Evolutionary conservation across 2,797 vertebrate species (phyloP), one percentile per base, ranked within the genome.

Genomic region (Scomberomorus guttatus): DNA sequence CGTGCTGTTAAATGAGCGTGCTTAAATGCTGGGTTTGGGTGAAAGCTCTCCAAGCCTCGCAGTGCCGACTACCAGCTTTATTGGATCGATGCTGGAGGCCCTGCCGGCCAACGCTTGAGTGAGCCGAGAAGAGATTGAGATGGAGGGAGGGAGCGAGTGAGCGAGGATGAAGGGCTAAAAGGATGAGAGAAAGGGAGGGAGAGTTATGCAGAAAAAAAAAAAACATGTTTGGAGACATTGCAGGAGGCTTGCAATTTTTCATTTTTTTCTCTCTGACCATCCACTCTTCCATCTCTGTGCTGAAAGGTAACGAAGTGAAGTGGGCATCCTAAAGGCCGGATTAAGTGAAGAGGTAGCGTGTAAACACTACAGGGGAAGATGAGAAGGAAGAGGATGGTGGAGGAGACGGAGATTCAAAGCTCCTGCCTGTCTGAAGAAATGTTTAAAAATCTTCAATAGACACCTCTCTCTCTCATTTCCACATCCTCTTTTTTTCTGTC

Each of bases 11-110:
- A 93, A 93, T 83, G 80, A 89, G 85, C 79, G 55, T 78, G 87
- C 83, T 80, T 86, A 93, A 89, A 89, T 37, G 81, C 75, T 74
- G 54, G 75, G 73, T 84, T 77, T 76, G 87, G 86, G 73, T 24
- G 82, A 80, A 84, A 83, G 87, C 90, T 87, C 87, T 78, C 59
- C 65, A 50, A 80, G 87, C 86, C 79, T 89, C 6, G 25, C 79
- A 54, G 73, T 72, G 63, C 77, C 29, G 57, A 79, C 84, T 64
- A 51, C 56, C 62, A 52, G 88, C 85, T 93, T 93, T 91, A 93
- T 92, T 93, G 92, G 90, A 95, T 95, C 94, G 81, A 95, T 94
- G 85, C 82, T 57, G 77, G 78, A 79, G 82, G 91, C 87, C 90
- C 87, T 42, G 67, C 61, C 25, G 77, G 84, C 84, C 66, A 39